A percentile compares a stretch with the other conserved stretches of the same genome.
phyloP scores from a whole-genome alignment of 1,140 invertebrate species.

The Cecropterus lyciades region DNA sequence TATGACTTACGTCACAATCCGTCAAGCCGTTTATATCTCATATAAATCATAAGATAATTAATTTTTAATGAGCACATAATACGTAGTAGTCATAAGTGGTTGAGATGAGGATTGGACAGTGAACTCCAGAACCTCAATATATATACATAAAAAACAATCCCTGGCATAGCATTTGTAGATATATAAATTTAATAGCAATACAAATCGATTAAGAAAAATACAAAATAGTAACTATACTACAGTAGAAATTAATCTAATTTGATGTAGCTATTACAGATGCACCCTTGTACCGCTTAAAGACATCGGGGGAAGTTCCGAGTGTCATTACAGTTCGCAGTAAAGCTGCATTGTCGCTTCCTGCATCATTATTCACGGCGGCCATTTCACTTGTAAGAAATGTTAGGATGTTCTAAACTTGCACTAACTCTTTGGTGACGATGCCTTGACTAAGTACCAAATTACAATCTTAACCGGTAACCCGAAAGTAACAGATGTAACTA shows the following conservation, averaged over 20 bases:
- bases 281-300: slow-evolving; percentile 37
- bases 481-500: not conserved
- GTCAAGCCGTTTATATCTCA: too few species aligned
- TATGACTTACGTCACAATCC: too few species aligned
- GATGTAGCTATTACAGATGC: not conserved
- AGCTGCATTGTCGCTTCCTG: slow-evolving; percentile 38
- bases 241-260: slow-evolving; percentile 7
- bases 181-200: too few species aligned
- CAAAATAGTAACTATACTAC: not conserved
- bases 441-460: not conserved
- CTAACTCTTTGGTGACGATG: slow-evolving; percentile 21
- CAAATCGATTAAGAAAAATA: not conserved
- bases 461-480: not conserved
- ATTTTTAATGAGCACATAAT: too few species aligned
- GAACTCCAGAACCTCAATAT: too few species aligned
- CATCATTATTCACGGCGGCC: slow-evolving; percentile 56
- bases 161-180: too few species aligned
- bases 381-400: slow-evolving; percentile 52
- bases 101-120: too few species aligned
- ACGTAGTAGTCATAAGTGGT: too few species aligned
- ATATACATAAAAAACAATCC: too few species aligned
- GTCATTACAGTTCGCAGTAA: slow-evolving; percentile 37
- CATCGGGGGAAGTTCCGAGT: slow-evolving; percentile 51
- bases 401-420: slow-evolving; percentile 52
- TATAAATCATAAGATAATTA: too few species aligned